Conservation (phyloP, 2,888 invertebrate species). For the Coelinius sp. region DNA sequence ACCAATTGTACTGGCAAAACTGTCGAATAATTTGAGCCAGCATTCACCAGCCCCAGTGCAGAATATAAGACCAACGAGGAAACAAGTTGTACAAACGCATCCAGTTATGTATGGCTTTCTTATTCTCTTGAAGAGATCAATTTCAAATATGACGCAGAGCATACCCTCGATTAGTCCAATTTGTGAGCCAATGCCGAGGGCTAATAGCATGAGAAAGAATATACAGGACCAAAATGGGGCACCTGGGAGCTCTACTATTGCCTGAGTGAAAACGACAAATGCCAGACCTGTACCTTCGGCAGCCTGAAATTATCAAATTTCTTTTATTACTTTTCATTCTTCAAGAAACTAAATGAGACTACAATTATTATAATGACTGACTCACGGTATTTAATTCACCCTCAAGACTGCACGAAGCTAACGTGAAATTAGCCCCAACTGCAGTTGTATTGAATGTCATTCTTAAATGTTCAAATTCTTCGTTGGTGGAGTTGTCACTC, state of each 20-base stretch:
- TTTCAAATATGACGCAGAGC: slow-evolving; percentile 94
- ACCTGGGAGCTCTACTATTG: slow-evolving; percentile 92
- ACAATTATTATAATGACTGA: slow-evolving; percentile 33
- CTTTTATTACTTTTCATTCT: too few relatives aligned
- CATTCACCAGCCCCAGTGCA: slow-evolving; percentile 95
- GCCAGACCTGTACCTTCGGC: slow-evolving; percentile 97
- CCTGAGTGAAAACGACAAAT: slow-evolving; percentile 97
- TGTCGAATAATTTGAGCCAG: slow-evolving; percentile 95
- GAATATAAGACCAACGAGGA: slow-evolving; percentile 90
- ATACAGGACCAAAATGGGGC: slow-evolving; percentile 97
- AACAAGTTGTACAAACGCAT: slow-evolving; percentile 86
- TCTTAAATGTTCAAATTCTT: slow-evolving; percentile 74
- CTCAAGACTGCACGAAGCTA: slow-evolving; percentile 80
- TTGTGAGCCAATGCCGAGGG: slow-evolving; percentile 94
- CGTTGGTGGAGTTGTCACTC: slow-evolving; percentile 72
- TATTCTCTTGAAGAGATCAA: slow-evolving; percentile 90
- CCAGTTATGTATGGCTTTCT: slow-evolving; percentile 91
- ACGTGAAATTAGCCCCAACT: slow-evolving; percentile 66
- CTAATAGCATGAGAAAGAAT: slow-evolving; percentile 95
- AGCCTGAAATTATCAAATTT: slow-evolving; percentile 76
- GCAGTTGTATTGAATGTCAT: slow-evolving; percentile 60
- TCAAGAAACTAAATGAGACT: neutral
- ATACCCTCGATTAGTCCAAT: slow-evolving; percentile 97
- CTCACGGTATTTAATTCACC: slow-evolving; percentile 83
- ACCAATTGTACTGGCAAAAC: slow-evolving; percentile 93